phyloP scores from a whole-genome alignment of 1,140 invertebrate genomes.

The Drosophila jambulina region DNA sequence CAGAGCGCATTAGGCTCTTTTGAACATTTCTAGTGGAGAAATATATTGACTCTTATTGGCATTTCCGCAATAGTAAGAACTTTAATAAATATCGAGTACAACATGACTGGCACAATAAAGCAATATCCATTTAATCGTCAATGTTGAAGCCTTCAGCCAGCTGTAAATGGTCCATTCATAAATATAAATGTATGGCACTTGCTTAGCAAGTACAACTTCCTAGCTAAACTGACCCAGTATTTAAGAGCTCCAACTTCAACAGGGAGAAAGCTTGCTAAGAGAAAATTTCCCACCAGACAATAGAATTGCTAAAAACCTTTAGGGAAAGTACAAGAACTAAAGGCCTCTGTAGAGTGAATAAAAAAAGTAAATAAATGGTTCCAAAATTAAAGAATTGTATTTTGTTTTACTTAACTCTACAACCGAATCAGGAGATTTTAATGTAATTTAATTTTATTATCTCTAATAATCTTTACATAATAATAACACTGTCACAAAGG shows the following conservation, averaged over 20 bases:
- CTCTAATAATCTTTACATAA: too few relatives aligned
- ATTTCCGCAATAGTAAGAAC: neutral
- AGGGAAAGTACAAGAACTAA: too few relatives aligned
- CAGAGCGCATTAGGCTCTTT: neutral
- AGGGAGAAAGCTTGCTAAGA: neutral
- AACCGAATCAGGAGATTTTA: too few relatives aligned
- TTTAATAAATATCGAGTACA: conserved; percentile 19
- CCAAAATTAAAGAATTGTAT: too few relatives aligned
- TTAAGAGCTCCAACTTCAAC: conserved; percentile 43
- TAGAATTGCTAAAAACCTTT: too few relatives aligned
- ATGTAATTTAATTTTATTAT: too few relatives aligned
- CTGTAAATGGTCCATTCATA: conserved; percentile 33
- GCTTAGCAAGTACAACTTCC: conserved; percentile 25
- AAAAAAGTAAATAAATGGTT: too few relatives aligned
- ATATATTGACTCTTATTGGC: neutral
- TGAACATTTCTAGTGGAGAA: neutral
- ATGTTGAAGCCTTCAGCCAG: neutral
- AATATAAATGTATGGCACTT: conserved; percentile 17
- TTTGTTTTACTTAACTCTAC: too few relatives aligned
- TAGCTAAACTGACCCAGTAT: conserved; percentile 29
- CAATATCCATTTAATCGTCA: conserved; percentile 19
- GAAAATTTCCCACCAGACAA: neutral
- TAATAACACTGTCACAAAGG: too few relatives aligned
- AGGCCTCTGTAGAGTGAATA: too few relatives aligned
- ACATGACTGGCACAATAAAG: conserved; percentile 10